Percentiles rank a stretch among this genome's conserved stretches.
Conservation (phyloP, 2,113 vertebrate species). For the cattle (Bos taurus) region ARS-UCD2.0 NC_037352.1:30609501-30610000, state of each 20-base stretch:
- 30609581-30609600: not conserved
- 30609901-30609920: not conserved
- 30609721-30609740: not conserved
- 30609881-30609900: not conserved
- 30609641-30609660: not conserved
- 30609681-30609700: not conserved
- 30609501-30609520: not conserved
- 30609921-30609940: not conserved
- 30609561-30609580: not conserved
- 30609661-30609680: not conserved
- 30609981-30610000: not conserved
- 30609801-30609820: not conserved
- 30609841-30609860: not conserved
- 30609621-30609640: not conserved
- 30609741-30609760: not conserved
- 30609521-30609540: not conserved
- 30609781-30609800: not conserved
- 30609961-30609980: not conserved
- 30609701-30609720: not conserved
- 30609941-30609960: not conserved
- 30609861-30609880: not conserved
- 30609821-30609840: not conserved
- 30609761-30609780: not conserved
- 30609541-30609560: not conserved
- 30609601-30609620: not conserved